phyloP scores from a whole-genome alignment of 2,888 invertebrate species.

The Synergus japonicus region DNA sequence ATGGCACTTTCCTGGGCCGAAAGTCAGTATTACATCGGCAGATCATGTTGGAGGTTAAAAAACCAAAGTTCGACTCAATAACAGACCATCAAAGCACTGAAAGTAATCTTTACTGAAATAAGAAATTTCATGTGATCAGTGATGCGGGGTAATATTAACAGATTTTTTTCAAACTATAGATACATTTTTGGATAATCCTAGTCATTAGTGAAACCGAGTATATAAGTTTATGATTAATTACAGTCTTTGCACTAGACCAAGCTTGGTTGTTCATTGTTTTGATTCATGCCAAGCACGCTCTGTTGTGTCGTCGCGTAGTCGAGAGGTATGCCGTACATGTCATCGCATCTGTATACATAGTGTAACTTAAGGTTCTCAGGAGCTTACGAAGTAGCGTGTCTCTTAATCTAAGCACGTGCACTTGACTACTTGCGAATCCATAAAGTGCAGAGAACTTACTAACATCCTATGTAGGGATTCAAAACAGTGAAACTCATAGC shows the following conservation, averaged over 20 bases:
- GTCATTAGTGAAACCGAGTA: not conserved
- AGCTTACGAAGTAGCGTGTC: conserved; percentile 1
- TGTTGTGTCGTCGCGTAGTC: not conserved
- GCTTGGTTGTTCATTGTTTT: not conserved
- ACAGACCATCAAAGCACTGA: too few relatives aligned
- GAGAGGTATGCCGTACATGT: not conserved
- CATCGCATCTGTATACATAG: not conserved
- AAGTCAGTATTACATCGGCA: too few relatives aligned
- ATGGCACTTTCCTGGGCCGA: too few relatives aligned
- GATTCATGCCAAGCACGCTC: not conserved
- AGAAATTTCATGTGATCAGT: too few relatives aligned
- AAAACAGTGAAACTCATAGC: not conserved
- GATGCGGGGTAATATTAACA: too few relatives aligned
- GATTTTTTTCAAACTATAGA: too few relatives aligned
- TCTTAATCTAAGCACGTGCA: conserved; percentile 7
- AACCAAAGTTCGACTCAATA: too few relatives aligned
- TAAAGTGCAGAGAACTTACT: not conserved
- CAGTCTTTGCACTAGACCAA: not conserved
- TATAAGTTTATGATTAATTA: not conserved
- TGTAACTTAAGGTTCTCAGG: not conserved
- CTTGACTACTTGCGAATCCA: conserved; percentile 2
- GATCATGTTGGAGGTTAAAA: too few relatives aligned
- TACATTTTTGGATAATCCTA: too few relatives aligned
- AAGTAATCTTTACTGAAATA: too few relatives aligned
- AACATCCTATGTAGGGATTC: conserved; percentile 1